Evolutionary conservation across 2,113 vertebrate species (phyloP), one percentile per base, ranked within the genome.

Genomic region (Halcyon malimbica): DNA sequence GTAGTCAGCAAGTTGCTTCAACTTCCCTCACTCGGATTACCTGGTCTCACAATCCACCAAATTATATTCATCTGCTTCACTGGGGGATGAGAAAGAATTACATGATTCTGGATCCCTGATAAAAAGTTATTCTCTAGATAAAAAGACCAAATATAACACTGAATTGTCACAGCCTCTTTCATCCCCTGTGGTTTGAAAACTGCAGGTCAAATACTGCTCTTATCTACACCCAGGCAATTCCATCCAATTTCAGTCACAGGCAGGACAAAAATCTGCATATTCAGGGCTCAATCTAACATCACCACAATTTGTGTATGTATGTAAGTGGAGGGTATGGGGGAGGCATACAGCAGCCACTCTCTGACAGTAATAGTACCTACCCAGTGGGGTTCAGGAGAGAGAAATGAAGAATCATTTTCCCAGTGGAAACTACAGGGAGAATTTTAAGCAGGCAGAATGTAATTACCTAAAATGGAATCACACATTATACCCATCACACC

Each of bases 361-460:
- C 53, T 73, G 54, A 93, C 53, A 83, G 71, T 68, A 71, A 15
- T 12, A 63, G 42, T 78, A 44, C 17, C 70, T 71, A 73, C 57
- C 54, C 83, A 87, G 87, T 1, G 1, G 69, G 73, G 23, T 42
- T n/a, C 91, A 90, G 31, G 54, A 90, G 59, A 24, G 54, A 83
- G 86, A 91, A 91, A 91, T 26, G 64, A 83, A 86, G 85, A 64
- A 92, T 89, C 26, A 1, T 86, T 88, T 93, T 93, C 71, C 68
- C 73, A 67, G 71, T 76, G 64, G 87, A 96, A 96, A 56, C 64
- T 85, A 78, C 42, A 73, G 80, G 53, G 75, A 76, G 87, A 96
- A 96, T 96, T 96, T 96, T 96, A 97, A 97, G 84, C 86, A 93
- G 91, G 76, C 89, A 95, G 67, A 97, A 97, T 94, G 84, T 69